phyloP scores from a whole-genome alignment of 2,888 invertebrate species.

The Gastracanthus pulcherrimus region DNA sequence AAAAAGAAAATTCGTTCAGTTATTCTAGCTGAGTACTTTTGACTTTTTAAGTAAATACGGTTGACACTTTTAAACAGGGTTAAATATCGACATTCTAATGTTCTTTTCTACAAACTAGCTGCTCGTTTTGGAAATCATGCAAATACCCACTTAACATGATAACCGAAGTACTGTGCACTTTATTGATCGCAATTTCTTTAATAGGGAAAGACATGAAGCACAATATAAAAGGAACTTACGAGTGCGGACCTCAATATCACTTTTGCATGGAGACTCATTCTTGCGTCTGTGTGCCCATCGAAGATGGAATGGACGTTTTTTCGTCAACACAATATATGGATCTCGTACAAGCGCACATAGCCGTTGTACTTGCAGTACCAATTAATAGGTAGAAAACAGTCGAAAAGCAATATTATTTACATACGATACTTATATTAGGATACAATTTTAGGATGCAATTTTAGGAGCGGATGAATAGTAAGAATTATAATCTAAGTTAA shows the following conservation, averaged over 20 bases:
- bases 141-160: neutral
- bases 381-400: slow-evolving; percentile 80
- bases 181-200: neutral
- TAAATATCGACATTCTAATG: no score
- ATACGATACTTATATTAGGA: no score
- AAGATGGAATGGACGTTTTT: slow-evolving; percentile 85
- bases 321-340: slow-evolving; percentile 84
- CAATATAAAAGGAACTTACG: slow-evolving; percentile 80
- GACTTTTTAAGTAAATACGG: no score
- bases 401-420: neutral
- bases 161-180: neutral
- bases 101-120: no score
- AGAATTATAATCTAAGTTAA: no score
- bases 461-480: no score
- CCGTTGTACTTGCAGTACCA: slow-evolving; percentile 80
- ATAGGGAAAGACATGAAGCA: slow-evolving; percentile 76
- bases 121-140: neutral
- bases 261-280: slow-evolving; percentile 87
- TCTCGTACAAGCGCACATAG: slow-evolving; percentile 80
- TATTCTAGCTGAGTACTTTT: no score
- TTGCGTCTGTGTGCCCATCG: slow-evolving; percentile 83
- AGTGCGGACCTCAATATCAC: slow-evolving; percentile 84
- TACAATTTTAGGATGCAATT: no score
- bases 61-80: no score
- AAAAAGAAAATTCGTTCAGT: no score